A percentile compares a stretch with the other conserved stretches of the same genome.
These are phyloP conservation scores for Platichthys stellatus DNA, from an alignment of 2,113 vertebrate genomes.

Conservation along the genomic window DNA sequence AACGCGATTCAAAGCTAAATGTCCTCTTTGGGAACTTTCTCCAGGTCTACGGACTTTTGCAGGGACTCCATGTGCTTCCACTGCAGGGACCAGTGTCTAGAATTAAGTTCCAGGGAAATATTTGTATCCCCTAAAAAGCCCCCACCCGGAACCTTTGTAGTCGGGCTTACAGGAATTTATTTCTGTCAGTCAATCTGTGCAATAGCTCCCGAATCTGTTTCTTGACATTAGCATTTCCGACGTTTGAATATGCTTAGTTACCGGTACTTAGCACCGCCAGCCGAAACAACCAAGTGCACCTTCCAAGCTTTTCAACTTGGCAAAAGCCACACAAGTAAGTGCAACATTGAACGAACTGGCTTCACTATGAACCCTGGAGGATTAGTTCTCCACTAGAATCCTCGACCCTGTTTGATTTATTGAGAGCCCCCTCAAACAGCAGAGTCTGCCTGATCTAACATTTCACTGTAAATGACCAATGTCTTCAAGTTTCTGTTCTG, in stretches of 20 bases:
- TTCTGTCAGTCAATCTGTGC: no score
- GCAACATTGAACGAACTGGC: no score
- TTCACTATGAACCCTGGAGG: neutral
- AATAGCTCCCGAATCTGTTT: no score
- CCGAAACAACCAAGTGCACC: no score
- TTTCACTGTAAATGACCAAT: neutral
- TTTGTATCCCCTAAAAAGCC: neutral
- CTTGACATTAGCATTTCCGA: neutral
- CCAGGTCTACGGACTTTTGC: neutral
- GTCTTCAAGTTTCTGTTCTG: neutral
- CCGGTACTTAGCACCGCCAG: no score
- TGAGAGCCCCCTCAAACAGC: neutral
- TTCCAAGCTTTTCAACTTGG: neutral
- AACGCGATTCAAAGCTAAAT: neutral
- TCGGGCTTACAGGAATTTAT: no score
- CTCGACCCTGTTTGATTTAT: neutral
- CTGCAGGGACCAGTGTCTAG: neutral
- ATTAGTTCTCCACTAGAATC: neutral
- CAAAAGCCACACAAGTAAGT: neutral
- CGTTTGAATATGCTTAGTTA: neutral
- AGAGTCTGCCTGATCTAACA: no score
- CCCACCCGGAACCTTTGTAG: neutral
- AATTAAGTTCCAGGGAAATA: neutral
- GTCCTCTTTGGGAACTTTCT: neutral
- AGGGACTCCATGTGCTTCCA: neutral